Percentiles rank a stretch among this genome's conserved stretches.
Evolutionary conservation across 2,888 invertebrate genomes (phyloP).

Genomic region (Apamea crenata): DNA sequence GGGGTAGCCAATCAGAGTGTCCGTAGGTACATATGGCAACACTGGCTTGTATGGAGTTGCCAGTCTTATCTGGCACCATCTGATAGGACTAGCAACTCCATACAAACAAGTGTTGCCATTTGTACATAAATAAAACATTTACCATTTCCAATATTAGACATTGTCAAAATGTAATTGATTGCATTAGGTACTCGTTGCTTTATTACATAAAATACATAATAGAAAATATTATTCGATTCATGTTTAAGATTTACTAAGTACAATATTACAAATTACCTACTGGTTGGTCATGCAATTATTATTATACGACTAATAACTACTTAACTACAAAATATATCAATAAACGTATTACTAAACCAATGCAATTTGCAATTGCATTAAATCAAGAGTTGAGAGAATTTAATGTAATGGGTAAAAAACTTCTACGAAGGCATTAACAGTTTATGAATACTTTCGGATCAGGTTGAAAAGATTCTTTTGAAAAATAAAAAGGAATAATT

Average conservation of each 20-base stretch:
- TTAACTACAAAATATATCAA: constrained; percentile 15
- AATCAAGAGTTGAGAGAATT: not conserved
- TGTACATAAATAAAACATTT: not conserved
- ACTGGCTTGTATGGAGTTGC: too few relatives aligned
- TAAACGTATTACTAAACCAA: constrained; percentile 3
- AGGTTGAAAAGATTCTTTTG: not conserved
- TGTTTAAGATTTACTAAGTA: constrained; percentile 24
- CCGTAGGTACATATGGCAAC: too few relatives aligned
- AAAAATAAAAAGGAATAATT: not conserved
- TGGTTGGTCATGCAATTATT: constrained; percentile 37
- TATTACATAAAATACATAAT: constrained; percentile 25
- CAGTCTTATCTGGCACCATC: too few relatives aligned
- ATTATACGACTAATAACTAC: constrained; percentile 16
- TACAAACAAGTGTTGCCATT: not conserved
- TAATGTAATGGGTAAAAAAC: not conserved
- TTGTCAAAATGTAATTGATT: constrained; percentile 30
- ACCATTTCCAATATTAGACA: not conserved
- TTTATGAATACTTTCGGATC: not conserved
- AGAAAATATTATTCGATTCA: constrained; percentile 12
- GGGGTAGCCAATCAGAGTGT: too few relatives aligned
- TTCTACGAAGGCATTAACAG: not conserved
- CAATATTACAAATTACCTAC: constrained; percentile 28
- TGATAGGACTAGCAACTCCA: not conserved
- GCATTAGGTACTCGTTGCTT: constrained; percentile 1
- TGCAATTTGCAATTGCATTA: constrained; percentile 6